These are phyloP conservation scores for Meganola albula DNA, from an alignment of 2,888 invertebrate genomes.

Conservation along the genomic window DNA sequence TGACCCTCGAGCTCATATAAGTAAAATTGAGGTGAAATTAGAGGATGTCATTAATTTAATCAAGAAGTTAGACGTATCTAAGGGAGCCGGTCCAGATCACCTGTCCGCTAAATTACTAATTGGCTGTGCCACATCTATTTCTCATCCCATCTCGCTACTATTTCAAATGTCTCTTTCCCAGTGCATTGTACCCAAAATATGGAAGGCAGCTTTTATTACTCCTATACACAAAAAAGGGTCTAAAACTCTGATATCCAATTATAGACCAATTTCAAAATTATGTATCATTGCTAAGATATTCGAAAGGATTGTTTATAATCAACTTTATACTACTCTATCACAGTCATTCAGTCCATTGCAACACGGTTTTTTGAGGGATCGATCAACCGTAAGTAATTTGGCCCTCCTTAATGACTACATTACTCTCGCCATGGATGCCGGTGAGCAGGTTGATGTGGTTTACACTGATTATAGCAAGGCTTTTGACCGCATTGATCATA, in stretches of 20 bases:
- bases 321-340: conserved; percentile 3
- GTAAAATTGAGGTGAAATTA: background rate
- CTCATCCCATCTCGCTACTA: conserved; percentile 1
- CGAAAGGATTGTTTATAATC: conserved; percentile 3
- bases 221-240: background rate
- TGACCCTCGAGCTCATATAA: background rate
- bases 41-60: background rate
- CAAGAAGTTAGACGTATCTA: background rate
- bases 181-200: background rate
- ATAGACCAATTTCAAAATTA: conserved; percentile 2
- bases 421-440: conserved; percentile 1
- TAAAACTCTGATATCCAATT: background rate
- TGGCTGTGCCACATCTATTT: background rate
- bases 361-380: conserved; percentile 8
- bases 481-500: conserved; percentile 5
- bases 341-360: background rate
- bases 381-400: conserved; percentile 6
- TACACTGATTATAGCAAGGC: conserved; percentile 7
- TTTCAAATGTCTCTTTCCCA: conserved; percentile 1
- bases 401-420: conserved; percentile 1
- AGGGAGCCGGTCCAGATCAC: conserved; percentile 1
- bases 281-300: conserved; percentile 6
- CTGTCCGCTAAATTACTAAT: conserved; percentile 1
- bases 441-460: conserved; percentile 6
- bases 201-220: conserved; percentile 2